Conservation (phyloP, 2,113 vertebrate species). For the Podiceps cristatus region DNA sequence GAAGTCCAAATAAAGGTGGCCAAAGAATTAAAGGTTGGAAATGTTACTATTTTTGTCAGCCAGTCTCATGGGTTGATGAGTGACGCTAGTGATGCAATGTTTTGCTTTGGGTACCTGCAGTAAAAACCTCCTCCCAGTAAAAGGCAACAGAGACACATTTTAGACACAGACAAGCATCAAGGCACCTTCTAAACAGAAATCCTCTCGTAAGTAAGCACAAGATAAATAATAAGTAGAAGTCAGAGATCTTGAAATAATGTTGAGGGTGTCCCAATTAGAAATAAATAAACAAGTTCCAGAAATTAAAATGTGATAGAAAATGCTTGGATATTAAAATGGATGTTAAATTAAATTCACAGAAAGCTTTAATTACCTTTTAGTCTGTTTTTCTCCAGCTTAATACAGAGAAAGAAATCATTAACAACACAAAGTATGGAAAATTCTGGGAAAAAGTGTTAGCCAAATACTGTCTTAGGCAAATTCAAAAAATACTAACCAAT, state of each 20-base stretch:
- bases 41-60: constrained; percentile 4
- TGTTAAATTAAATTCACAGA: background rate
- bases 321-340: background rate
- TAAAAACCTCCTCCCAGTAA: background rate
- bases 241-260: background rate
- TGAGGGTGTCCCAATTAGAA: background rate
- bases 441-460: background rate
- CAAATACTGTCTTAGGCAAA: background rate
- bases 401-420: background rate
- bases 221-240: background rate
- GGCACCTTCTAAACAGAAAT: background rate
- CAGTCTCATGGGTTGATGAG: background rate
- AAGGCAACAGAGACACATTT: background rate
- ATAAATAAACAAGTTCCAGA: background rate
- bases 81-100: fast-evolving
- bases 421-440: background rate
- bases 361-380: background rate
- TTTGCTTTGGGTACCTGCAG: background rate
- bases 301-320: background rate
- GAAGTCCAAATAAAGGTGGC: background rate
- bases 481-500: background rate
- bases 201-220: background rate
- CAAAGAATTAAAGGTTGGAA: background rate
- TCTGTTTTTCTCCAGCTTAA: background rate
- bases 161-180: background rate